Evolutionary conservation across 2,888 invertebrate species (phyloP), one percentile per base, ranked within the genome.

Genomic region (Zaprionus bogoriensis): DNA sequence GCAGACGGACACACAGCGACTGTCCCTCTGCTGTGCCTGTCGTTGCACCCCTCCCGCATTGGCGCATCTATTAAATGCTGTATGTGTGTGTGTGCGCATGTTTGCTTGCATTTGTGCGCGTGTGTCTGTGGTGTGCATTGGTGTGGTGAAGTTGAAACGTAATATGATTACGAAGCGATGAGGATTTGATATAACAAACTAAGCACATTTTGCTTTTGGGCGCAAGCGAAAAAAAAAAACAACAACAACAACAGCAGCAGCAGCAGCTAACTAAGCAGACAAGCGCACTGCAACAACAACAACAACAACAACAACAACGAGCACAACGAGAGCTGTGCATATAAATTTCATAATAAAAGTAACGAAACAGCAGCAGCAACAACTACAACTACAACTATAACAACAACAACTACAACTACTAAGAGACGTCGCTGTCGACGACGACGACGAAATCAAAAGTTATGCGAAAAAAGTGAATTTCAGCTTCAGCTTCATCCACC

Each of bases 381-480:
- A 50, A 39, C 50, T 17, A 7, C 9, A 38, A 9, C 17, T 10
- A 17, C 4, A 20, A 28, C 47, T 32, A 23, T n/a, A 22, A 7
- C 9, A 38, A 9, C 17, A 17, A 17, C 4, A 20, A 28, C 47
- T 32, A 23, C 47, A 44, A 46, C 48, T 28, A 23, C 46, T 45
- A 61, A 25, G 25, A 10, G 27, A 60, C 59, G 38, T 36, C 44
- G 32, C 4, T 3, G 10, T 50, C 48, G 52, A 47, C 50, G 53
- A 48, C 62, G 44, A 63, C 69, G 58, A 65, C 64, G 61, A 77
- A 82, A 75, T 64, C 60, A 82, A 84, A 78, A 85, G 75, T 78
- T 78, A 64, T 76, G 70, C 70, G 70, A 75, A 77, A n/a, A 78
- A 84, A 84, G 66, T 77, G 63, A 80, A 80, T 83, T 77, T 70